Conservation (phyloP, 35 echinoderm and acorn worm species). For the Heliocidaris tuberculata region DNA sequence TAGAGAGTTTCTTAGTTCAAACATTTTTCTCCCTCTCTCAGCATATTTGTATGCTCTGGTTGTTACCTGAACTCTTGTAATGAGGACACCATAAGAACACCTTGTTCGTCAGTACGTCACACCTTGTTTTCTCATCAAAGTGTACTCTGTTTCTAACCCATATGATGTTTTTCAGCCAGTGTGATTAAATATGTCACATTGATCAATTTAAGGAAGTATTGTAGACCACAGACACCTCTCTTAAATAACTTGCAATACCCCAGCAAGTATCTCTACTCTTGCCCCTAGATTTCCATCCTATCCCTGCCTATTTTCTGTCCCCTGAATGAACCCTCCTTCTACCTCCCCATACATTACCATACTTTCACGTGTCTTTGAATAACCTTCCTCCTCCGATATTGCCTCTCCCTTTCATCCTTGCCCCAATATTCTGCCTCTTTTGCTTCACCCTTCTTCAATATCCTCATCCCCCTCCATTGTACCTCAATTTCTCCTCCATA, state of each 20-base stretch:
- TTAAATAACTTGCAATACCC: background rate
- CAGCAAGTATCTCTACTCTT: background rate
- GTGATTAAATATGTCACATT: background rate
- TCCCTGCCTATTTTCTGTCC: background rate
- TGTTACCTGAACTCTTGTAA: background rate
- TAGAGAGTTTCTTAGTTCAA: background rate
- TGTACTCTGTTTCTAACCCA: background rate
- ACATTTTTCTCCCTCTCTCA: too few relatives aligned
- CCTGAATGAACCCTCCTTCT: background rate
- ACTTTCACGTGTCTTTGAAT: too few relatives aligned
- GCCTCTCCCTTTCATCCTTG: too few relatives aligned
- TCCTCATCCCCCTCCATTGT: background rate
- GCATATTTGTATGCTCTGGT: background rate
- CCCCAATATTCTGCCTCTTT: background rate
- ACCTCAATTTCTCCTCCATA: background rate
- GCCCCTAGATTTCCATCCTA: background rate
- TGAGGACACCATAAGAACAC: background rate
- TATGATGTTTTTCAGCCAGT: background rate
- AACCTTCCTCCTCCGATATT: too few relatives aligned
- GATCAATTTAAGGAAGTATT: background rate
- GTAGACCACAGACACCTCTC: background rate
- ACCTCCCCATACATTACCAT: background rate
- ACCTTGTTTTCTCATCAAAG: background rate
- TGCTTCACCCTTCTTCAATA: background rate
- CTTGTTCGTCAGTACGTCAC: background rate